Evolutionary conservation across 2,797 vertebrate genomes (phyloP).

Genomic region (Alca torda): DNA sequence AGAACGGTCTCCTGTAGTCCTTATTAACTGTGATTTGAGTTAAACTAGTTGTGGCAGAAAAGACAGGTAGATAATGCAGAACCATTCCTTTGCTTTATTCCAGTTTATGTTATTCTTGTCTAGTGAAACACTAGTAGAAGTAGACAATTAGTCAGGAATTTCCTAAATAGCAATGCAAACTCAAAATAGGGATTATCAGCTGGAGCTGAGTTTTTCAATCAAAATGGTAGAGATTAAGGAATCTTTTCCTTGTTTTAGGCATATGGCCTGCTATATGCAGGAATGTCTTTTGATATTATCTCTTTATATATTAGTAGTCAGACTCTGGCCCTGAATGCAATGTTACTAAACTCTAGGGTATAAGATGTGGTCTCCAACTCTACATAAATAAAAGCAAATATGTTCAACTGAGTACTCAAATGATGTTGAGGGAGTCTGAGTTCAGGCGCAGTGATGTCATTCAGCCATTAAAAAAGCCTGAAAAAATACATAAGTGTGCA

Average conservation of each 20-base stretch:
- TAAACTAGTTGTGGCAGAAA: not conserved
- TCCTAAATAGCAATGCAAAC: not conserved
- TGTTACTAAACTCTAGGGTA: not conserved
- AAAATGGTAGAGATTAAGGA: not conserved
- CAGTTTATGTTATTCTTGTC: not conserved
- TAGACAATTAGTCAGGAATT: not conserved
- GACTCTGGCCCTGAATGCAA: not conserved
- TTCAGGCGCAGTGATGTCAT: not conserved
- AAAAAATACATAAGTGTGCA: not conserved
- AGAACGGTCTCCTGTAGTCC: not conserved
- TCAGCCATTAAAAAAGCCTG: not conserved
- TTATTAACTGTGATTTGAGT: not conserved
- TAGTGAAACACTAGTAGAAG: not conserved
- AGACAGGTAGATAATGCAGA: not conserved
- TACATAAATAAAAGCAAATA: not conserved
- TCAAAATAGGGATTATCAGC: not conserved
- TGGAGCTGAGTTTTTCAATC: not conserved
- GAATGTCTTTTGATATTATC: not conserved
- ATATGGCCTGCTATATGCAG: not conserved
- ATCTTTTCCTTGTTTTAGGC: not conserved
- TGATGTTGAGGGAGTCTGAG: not conserved
- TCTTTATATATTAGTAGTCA: not conserved
- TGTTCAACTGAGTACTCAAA: not conserved
- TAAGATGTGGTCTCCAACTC: not conserved
- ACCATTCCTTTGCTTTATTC: not conserved